Conservation (phyloP, 2,888 invertebrate genomes). For the Sthenelais limicola region DNA sequence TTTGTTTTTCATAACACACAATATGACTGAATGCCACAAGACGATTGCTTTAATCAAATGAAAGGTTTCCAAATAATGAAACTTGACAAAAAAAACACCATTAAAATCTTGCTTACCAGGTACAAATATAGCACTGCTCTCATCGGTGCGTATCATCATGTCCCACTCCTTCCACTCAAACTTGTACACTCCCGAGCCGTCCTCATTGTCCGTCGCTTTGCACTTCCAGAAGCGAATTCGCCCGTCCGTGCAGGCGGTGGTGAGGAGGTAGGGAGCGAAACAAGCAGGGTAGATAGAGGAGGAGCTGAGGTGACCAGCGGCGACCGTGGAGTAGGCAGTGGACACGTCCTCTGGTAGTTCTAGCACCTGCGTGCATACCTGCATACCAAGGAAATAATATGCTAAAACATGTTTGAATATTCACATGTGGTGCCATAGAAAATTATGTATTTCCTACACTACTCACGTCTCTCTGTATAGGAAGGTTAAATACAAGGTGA, state of each 20-base stretch:
- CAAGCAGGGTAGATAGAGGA: slow-evolving; percentile 99
- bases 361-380: slow-evolving; percentile 92
- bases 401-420: too few relatives aligned
- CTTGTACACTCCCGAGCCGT: slow-evolving; percentile 18
- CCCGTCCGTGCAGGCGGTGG: slow-evolving; percentile 96
- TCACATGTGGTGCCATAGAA: too few relatives aligned
- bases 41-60: too few relatives aligned
- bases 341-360: slow-evolving; percentile 91
- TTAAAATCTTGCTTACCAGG: slow-evolving; percentile 79
- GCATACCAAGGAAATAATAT: slow-evolving; percentile 35
- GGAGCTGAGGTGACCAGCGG: slow-evolving; percentile 96
- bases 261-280: slow-evolving; percentile 95
- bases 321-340: slow-evolving; percentile 92
- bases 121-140: slow-evolving; percentile 80
- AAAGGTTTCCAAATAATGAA: too few relatives aligned
- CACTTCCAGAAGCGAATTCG: slow-evolving; percentile 78
- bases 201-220: slow-evolving; percentile 1
- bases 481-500: too few relatives aligned
- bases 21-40: too few relatives aligned
- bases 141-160: slow-evolving; percentile 80
- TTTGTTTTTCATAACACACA: too few relatives aligned
- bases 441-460: too few relatives aligned
- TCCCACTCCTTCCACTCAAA: slow-evolving; percentile 92
- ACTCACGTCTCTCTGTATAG: too few relatives aligned
- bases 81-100: too few relatives aligned